Evolutionary conservation across 1,140 invertebrate species (phyloP), one percentile per base, ranked within the genome.

Genomic region (Eriocheir sinensis): DNA sequence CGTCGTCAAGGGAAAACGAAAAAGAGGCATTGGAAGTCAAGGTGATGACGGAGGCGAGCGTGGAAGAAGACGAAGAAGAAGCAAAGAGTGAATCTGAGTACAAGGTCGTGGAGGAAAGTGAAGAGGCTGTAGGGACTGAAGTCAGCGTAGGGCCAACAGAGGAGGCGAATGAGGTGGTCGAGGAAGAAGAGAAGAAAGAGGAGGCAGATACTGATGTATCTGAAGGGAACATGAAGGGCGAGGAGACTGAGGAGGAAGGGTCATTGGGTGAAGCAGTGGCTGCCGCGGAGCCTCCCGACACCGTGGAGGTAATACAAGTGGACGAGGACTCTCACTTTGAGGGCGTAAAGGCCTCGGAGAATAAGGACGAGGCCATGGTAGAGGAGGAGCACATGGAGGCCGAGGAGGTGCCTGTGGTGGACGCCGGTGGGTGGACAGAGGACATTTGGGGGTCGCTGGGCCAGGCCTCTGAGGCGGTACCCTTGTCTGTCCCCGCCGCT

Each of bases 311-410:
- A n/a, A 72, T 72, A 72, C 60, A 72, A n/a, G 21, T 72, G 27
- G 60, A 72, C 27, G 60, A 72, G 27, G 60, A 72, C 0, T 0
- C 34, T 41, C 38, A 85, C 81, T 85, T 36, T 32, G 34, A 88
- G 38, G 41, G 36, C 8, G 85, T 27, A 15, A 72, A 90, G 36
- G 89, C 89, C 60, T 8, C n/a, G 34, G 34, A 72, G 38, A 36
- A 30, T 30, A 32, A 53, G n/a, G 88, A 89, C 53, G 41, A 89
- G 41, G n/a, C 40, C 12, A 89, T 89, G 88, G 41, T 36, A 27
- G 86, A 41, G 27, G 86, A 88, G 86, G 36, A 40, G n/a, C 36
- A 90, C 21, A 90, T 90, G 48, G 89, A 90, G 34, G 89, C 60
- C 32, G 48, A 72, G 8, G 89, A 90, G 89, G 48, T 72, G 27